These are phyloP conservation scores for Amphiduros pacificus DNA, from an alignment of 2,888 invertebrate genomes.

Conservation along the genomic window DNA sequence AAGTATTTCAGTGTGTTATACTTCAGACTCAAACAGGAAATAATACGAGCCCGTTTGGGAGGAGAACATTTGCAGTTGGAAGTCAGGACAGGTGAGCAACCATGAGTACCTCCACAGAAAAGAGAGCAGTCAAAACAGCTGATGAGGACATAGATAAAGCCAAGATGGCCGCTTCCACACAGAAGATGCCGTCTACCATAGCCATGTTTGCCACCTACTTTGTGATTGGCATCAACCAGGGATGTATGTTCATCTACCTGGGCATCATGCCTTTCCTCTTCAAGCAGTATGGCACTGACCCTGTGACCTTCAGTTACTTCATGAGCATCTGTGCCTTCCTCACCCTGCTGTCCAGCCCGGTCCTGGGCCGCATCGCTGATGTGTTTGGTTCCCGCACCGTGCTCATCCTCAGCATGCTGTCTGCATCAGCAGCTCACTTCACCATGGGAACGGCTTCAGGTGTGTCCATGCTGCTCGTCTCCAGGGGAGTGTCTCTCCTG, in stretches of 20 bases:
- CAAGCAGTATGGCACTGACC: slow-evolving; percentile 4
- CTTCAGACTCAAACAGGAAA: too few species aligned
- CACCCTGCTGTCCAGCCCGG: neutral
- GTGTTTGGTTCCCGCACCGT: slow-evolving; percentile 3
- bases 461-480: neutral
- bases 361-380: slow-evolving; percentile 7
- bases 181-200: neutral
- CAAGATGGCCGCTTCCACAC: too few species aligned
- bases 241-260: slow-evolving; percentile 8
- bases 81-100: too few species aligned
- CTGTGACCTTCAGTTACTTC: slow-evolving; percentile 10
- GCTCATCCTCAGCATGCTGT: slow-evolving; percentile 3
- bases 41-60: too few species aligned
- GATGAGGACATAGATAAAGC: too few species aligned
- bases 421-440: slow-evolving; percentile 1
- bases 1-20: too few species aligned
- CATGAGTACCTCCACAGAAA: too few species aligned
- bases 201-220: neutral
- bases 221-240: slow-evolving; percentile 1
- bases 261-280: slow-evolving; percentile 11
- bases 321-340: slow-evolving; percentile 1
- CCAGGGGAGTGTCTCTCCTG: neutral
- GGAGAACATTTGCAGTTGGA: too few species aligned
- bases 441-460: neutral
- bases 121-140: too few species aligned